Conservation (phyloP, 35 echinoderm and acorn worm species). For the Apostichopus japonicus region DNA sequence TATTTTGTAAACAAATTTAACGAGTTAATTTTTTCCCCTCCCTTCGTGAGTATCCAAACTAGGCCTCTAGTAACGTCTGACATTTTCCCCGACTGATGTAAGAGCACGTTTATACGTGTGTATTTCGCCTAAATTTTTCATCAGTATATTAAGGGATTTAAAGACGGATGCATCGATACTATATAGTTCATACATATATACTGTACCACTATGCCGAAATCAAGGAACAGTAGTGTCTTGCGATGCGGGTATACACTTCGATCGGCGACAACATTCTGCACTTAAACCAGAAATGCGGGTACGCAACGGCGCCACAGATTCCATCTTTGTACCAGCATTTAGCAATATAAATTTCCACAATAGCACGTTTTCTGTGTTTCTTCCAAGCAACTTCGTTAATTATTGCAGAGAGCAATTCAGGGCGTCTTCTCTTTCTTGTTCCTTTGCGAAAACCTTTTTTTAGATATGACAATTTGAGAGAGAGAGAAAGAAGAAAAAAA, state of each 20-base stretch:
- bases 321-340: conserved; percentile 30
- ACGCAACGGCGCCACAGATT: conserved; percentile 26
- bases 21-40: too few relatives aligned
- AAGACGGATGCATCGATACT: too few relatives aligned
- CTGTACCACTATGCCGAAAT: neutral
- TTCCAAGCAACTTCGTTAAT: neutral
- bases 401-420: neutral
- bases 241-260: neutral
- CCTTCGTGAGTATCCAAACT: too few relatives aligned
- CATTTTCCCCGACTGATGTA: too few relatives aligned
- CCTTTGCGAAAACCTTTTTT: too few relatives aligned
- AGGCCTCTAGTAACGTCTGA: too few relatives aligned
- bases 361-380: neutral
- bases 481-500: neutral
- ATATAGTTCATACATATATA: too few relatives aligned
- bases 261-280: conserved; percentile 21
- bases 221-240: neutral
- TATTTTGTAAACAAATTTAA: too few relatives aligned
- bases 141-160: too few relatives aligned
- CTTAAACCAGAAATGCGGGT: conserved; percentile 19
- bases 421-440: neutral
- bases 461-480: too few relatives aligned
- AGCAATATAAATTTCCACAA: neutral
- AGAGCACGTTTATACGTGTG: too few relatives aligned
- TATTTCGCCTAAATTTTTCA: too few relatives aligned